These are phyloP conservation scores for Hyaena hyaena DNA, from an alignment of 2,113 vertebrate genomes.

Conservation along the genomic window DNA sequence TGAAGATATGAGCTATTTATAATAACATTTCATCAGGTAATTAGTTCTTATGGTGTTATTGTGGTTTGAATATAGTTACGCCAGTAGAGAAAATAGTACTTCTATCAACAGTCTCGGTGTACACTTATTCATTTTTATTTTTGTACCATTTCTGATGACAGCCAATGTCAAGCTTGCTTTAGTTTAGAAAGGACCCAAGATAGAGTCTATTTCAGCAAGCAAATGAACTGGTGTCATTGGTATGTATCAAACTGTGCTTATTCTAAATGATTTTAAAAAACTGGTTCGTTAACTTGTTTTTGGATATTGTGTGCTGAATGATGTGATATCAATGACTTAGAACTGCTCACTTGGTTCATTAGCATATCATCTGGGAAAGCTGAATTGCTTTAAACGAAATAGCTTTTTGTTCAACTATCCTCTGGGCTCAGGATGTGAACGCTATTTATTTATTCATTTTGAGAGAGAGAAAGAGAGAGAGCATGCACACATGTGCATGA, in stretches of 20 bases:
- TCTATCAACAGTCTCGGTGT: not conserved
- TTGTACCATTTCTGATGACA: not conserved
- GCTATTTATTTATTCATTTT: no score
- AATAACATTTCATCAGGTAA: not conserved
- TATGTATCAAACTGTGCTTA: not conserved
- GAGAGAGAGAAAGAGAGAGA: no score
- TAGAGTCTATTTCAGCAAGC: constrained; percentile 2
- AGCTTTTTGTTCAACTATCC: not conserved
- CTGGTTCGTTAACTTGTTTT: constrained; percentile 53
- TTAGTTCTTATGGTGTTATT: not conserved
- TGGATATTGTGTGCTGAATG: constrained; percentile 33
- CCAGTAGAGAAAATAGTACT: not conserved
- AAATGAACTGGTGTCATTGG: constrained; percentile 17
- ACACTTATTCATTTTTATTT: not conserved
- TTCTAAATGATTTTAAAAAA: constrained; percentile 59
- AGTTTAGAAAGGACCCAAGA: constrained; percentile 11
- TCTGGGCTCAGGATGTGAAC: not conserved
- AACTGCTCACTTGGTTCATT: constrained; percentile 39
- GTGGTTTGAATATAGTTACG: not conserved
- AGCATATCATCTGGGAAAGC: not conserved
- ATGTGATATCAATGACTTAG: constrained; percentile 50
- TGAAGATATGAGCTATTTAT: constrained; percentile 41
- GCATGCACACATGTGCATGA: no score
- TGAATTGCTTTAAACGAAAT: not conserved
- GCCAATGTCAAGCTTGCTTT: not conserved